Conservation (phyloP, 2,113 vertebrate genomes). For the Thalassoma bifasciatum region DNA sequence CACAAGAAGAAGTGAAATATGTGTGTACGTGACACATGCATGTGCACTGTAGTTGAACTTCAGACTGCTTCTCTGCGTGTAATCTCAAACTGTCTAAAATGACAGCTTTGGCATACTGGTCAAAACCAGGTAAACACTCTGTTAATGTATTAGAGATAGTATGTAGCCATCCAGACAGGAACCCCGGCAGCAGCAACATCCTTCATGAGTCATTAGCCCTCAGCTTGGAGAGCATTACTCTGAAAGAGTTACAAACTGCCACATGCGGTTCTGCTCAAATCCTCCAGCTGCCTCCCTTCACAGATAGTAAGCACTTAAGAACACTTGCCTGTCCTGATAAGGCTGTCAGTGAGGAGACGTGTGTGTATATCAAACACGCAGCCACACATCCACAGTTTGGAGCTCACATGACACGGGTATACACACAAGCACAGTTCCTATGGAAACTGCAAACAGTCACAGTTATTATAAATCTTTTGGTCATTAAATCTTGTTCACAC, state of each 20-base stretch:
- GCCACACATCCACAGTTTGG: neutral
- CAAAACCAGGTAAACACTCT: slow-evolving; percentile 4
- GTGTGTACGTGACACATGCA: neutral
- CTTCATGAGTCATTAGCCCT: slow-evolving; percentile 63
- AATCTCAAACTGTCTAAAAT: neutral
- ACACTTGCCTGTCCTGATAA: slow-evolving; percentile 53
- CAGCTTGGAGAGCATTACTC: slow-evolving; percentile 46
- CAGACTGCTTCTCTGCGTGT: neutral
- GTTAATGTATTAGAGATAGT: slow-evolving; percentile 15
- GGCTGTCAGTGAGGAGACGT: slow-evolving; percentile 27
- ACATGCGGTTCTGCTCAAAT: slow-evolving; percentile 55
- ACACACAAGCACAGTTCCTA: slow-evolving; percentile 1
- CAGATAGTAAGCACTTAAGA: slow-evolving; percentile 57
- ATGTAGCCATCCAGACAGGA: slow-evolving; percentile 20
- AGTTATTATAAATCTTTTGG: neutral
- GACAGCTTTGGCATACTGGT: neutral
- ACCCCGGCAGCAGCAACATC: slow-evolving; percentile 35
- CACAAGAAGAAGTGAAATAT: no score
- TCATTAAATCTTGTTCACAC: neutral
- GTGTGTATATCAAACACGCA: slow-evolving; percentile 2
- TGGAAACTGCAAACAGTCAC: neutral
- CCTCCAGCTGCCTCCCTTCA: slow-evolving; percentile 53
- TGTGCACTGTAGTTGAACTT: neutral
- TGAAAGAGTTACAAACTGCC: slow-evolving; percentile 50
- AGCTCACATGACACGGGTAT: neutral